Evolutionary conservation across 2,113 vertebrate genomes (phyloP).

Genomic region (Tursiops truncatus): DNA sequence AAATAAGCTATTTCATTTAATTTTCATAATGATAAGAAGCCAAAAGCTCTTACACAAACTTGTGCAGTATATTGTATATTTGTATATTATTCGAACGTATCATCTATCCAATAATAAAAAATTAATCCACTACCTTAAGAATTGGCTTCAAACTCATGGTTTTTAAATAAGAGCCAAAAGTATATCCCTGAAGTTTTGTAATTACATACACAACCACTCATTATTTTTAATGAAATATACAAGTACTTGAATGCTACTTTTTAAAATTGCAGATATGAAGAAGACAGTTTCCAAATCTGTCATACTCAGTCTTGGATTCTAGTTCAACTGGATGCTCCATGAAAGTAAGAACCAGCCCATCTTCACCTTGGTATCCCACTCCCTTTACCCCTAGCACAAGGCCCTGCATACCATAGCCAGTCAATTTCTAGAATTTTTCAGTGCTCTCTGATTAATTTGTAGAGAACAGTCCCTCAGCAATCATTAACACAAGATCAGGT

Average conservation of each 20-base stretch:
- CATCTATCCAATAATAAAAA: background rate
- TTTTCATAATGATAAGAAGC: background rate
- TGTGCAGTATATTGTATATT: background rate
- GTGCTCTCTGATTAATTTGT: background rate
- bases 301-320: background rate
- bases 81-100: background rate
- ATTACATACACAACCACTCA: background rate
- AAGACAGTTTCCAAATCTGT: background rate
- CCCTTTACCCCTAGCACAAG: background rate
- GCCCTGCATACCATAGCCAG: background rate
- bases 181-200: background rate
- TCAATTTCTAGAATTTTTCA: conserved; percentile 1
- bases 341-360: background rate
- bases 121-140: background rate
- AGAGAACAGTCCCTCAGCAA: background rate
- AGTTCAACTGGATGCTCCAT: background rate
- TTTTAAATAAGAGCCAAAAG: conserved; percentile 35
- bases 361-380: background rate
- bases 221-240: background rate
- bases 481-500: background rate
- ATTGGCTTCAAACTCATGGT: conserved; percentile 11
- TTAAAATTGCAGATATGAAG: background rate
- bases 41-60: background rate
- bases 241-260: background rate
- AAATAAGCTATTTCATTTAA: conserved; percentile 28